These are phyloP conservation scores for Corythaixoides concolor DNA, from an alignment of 2,113 vertebrate species.

Conservation along the genomic window DNA sequence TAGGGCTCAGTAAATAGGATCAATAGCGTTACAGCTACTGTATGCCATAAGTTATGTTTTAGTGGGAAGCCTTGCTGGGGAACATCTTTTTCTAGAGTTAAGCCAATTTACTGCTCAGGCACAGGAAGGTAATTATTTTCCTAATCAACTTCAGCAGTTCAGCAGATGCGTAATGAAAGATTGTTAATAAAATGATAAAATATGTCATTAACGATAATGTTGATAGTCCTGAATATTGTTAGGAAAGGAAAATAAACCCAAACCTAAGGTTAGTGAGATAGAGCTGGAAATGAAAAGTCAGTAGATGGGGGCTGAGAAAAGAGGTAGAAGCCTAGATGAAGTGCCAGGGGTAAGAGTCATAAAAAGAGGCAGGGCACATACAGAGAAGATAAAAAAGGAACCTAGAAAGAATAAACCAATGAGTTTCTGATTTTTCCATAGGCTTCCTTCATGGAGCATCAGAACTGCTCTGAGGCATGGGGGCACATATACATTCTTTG, in stretches of 20 bases:
- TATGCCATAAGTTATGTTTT: background rate
- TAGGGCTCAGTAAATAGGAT: background rate
- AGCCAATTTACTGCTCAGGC: background rate
- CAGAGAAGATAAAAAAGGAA: background rate
- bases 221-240: background rate
- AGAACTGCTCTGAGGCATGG: background rate
- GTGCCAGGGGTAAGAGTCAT: background rate
- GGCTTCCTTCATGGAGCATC: background rate
- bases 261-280: background rate
- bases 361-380: background rate
- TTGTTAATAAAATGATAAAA: constrained; percentile 4
- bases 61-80: background rate
- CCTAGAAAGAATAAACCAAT: background rate
- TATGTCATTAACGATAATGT: background rate
- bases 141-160: background rate
- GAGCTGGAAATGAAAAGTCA: background rate
- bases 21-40: background rate
- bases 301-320: background rate
- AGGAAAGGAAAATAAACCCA: background rate
- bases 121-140: constrained; percentile 19
- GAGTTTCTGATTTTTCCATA: background rate
- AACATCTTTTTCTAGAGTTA: background rate
- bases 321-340: background rate
- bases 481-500: background rate
- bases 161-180: background rate